Conservation (phyloP, 2,797 vertebrate genomes). For the Gouania willdenowi region DNA sequence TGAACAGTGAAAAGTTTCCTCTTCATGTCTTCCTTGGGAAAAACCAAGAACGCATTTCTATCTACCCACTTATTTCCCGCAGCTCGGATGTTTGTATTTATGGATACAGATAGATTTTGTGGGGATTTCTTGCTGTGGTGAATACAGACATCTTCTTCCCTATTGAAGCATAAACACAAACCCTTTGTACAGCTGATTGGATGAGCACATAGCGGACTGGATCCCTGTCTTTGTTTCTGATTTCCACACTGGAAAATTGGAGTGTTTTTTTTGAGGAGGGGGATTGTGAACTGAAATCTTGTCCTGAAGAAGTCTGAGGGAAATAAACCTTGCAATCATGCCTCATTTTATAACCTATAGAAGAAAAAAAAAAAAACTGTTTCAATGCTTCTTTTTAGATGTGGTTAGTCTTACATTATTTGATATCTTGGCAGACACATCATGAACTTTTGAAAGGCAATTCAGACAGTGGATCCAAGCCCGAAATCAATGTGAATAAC, state of each 20-base stretch:
- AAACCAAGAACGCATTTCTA: not conserved
- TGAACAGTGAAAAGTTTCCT: constrained; percentile 2
- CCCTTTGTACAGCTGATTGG: constrained; percentile 15
- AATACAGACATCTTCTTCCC: not conserved
- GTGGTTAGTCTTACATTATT: too few relatives aligned
- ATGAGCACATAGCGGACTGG: not conserved
- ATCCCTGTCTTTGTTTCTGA: constrained; percentile 7
- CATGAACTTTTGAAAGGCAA: too few relatives aligned
- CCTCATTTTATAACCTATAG: not conserved
- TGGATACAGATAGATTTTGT: not conserved
- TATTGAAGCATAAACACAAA: constrained; percentile 7
- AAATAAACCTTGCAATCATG: not conserved
- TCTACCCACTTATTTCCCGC: not conserved
- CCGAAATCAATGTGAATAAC: too few relatives aligned
- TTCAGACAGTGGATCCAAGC: too few relatives aligned
- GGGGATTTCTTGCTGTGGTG: not conserved
- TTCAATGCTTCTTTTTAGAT: too few relatives aligned
- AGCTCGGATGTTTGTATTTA: not conserved
- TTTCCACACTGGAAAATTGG: constrained; percentile 3
- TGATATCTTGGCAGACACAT: not conserved
- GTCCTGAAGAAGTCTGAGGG: not conserved
- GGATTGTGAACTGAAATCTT: not conserved
- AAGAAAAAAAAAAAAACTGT: too few relatives aligned
- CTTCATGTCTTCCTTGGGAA: not conserved
- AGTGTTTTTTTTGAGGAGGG: not conserved